These are phyloP conservation scores for Samia ricini DNA, from an alignment of 1,140 invertebrate species.

Conservation along the genomic window DNA sequence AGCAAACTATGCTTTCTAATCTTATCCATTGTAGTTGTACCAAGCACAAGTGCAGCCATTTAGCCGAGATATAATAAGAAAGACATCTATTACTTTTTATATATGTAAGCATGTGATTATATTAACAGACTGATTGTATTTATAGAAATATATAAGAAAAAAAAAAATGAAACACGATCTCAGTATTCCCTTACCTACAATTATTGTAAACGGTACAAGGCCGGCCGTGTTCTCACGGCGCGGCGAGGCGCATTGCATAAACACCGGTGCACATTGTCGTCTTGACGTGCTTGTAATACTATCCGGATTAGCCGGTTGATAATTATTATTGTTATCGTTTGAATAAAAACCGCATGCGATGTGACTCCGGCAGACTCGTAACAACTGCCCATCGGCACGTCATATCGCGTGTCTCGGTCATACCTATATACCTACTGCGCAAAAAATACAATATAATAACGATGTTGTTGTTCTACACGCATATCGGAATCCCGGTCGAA, in stretches of 20 bases:
- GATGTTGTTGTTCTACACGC: neutral
- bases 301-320: conserved; percentile 42
- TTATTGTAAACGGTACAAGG: too few relatives aligned
- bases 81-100: too few relatives aligned
- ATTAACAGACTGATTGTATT: too few relatives aligned
- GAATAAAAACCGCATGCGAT: conserved; percentile 45
- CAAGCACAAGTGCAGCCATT: too few relatives aligned
- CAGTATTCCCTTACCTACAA: too few relatives aligned
- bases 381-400: conserved; percentile 43
- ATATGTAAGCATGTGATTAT: too few relatives aligned
- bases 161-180: too few relatives aligned
- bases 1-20: too few relatives aligned
- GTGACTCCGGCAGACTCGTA: conserved; percentile 15
- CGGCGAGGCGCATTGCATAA: conserved; percentile 1
- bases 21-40: too few relatives aligned
- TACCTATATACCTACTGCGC: neutral
- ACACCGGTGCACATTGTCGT: conserved; percentile 1
- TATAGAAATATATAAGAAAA: too few relatives aligned
- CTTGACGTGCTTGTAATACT: conserved; percentile 22
- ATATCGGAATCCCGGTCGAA: neutral
- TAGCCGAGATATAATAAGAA: too few relatives aligned
- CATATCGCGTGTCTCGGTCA: conserved; percentile 47
- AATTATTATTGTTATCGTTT: conserved; percentile 55
- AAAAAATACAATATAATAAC: neutral
- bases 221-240: neutral